These are phyloP conservation scores for Byasa hedistus DNA, from an alignment of 2,888 invertebrate species.

Conservation along the genomic window DNA sequence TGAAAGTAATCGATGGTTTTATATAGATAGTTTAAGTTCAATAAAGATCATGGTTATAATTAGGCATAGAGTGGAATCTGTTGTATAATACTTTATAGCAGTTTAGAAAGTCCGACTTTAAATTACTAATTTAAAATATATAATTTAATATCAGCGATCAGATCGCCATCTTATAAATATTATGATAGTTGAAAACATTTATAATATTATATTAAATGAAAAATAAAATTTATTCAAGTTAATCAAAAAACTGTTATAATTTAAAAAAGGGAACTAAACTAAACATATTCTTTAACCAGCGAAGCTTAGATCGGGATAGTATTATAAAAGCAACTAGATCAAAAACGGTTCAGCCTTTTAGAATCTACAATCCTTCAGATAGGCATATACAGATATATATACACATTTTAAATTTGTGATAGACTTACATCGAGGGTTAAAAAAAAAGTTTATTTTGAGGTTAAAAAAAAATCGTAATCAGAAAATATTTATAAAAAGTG, in stretches of 20 bases:
- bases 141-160: not conserved
- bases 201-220: not conserved
- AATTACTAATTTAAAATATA: conserved; percentile 4
- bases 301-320: too few species aligned
- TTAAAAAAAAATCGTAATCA: too few species aligned
- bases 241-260: not conserved
- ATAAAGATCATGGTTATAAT: not conserved
- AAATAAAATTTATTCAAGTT: too few species aligned
- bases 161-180: not conserved
- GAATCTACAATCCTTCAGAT: too few species aligned
- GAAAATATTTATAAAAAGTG: too few species aligned
- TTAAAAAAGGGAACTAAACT: not conserved
- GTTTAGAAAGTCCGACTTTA: conserved; percentile 9
- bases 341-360: too few species aligned
- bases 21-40: not conserved
- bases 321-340: too few species aligned
- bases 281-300: too few species aligned
- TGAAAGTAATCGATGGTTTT: not conserved
- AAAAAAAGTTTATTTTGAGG: too few species aligned
- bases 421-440: too few species aligned
- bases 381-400: too few species aligned
- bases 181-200: not conserved
- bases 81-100: conserved; percentile 4
- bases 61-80: not conserved
- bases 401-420: too few species aligned